Base-by-base conservation (phyloP, 1,140 invertebrate species). In the Odontomachus brunneus region DNA sequence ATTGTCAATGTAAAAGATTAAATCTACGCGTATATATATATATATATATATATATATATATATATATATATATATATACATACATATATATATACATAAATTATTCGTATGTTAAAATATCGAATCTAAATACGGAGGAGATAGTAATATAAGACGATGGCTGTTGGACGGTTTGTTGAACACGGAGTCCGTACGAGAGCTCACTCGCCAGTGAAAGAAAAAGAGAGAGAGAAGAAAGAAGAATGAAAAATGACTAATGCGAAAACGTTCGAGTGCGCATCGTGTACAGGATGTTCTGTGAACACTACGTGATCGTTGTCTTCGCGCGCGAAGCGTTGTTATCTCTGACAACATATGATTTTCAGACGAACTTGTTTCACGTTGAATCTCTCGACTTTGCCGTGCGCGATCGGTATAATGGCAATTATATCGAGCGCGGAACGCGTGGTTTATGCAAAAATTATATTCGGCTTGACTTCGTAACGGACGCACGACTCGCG, bases 1-100 rank as follows among this genome's bases (percentile, higher is more conserved):
- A 89, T 89, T 87, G 88, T 91, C 87, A 88, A 90, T 89, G 89
- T 90, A 90, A 44, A 11, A 91, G 84, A 89, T 81, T 90, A 84
- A 89, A 87, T 71, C 51, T 84, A 87, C 84, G 59, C 33, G 71
- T 81, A 74, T 57, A 76, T 63, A 63, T 65, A 78, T 60, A 74
- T 71, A 72, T 69, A 80, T 62, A 85, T 69, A 69, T 33, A 5
- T 5, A 5, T 33, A 5, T 33, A 5, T 33, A 5, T 33, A 33
- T 33, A 5, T 55, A 67, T 29, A 80, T 38, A 17, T 69, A 69
- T 80, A 49, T 86, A 33, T 33, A 33, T 33, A 33, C 29, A 33
- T 5, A 33, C 29, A 2, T 24, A 88, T 76, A 82, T 53, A 83
- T 82, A 74, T 14, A 55, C 65, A 73, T 78, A 67, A 55, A 63